phyloP scores from a whole-genome alignment of 2,888 invertebrate species.

The Marronus borbonicus region DNA sequence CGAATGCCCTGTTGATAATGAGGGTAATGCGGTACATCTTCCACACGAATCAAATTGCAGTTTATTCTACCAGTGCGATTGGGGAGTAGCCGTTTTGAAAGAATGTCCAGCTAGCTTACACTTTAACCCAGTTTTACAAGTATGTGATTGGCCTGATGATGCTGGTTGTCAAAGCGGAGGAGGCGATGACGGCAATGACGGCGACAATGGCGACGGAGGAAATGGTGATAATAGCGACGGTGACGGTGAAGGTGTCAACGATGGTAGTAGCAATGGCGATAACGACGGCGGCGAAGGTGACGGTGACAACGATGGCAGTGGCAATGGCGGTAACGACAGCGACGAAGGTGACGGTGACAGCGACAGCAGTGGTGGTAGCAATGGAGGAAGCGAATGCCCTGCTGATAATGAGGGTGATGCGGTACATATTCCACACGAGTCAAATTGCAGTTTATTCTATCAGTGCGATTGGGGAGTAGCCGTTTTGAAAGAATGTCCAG shows the following conservation, averaged over 20 bases:
- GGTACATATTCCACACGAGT: conserved; percentile 43
- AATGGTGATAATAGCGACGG: not conserved
- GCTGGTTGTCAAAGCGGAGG: no score
- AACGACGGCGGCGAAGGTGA: not conserved
- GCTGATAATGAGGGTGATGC: conserved; percentile 24
- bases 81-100: conserved; percentile 41
- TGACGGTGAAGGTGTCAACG: conserved; percentile 15
- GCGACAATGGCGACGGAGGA: not conserved
- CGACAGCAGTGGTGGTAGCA: not conserved
- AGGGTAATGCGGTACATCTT: conserved; percentile 11
- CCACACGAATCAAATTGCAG: conserved; percentile 39
- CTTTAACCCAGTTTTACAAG: conserved; percentile 28
- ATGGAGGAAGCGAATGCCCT: conserved; percentile 10
- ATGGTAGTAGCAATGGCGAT: not conserved
- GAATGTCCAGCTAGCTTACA: conserved; percentile 48
- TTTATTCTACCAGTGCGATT: conserved; percentile 32
- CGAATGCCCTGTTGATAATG: conserved; percentile 25
- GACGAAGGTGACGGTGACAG: not conserved
- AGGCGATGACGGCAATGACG: not conserved
- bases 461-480: conserved; percentile 48
- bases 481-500: no score
- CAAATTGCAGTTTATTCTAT: conserved; percentile 49
- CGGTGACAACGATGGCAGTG: conserved; percentile 15
- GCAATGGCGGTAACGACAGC: not conserved
- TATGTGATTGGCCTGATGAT: conserved; percentile 32